Conservation (phyloP, 2,888 invertebrate species). For the Seira musarum region DNA sequence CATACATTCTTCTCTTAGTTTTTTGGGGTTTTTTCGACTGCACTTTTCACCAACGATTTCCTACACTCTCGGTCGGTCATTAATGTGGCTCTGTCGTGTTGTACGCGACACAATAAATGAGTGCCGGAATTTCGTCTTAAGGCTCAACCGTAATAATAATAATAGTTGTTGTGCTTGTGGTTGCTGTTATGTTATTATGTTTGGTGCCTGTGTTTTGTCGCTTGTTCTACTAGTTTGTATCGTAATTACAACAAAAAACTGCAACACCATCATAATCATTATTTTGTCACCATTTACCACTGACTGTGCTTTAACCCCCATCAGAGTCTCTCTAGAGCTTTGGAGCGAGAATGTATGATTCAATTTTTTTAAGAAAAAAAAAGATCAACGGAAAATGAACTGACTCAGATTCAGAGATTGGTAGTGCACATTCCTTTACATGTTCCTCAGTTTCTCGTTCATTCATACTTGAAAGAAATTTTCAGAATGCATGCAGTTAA, state of each 20-base stretch:
- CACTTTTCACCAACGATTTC: neutral
- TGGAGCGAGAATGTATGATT: too few relatives aligned
- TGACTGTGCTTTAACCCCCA: neutral
- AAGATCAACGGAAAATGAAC: too few relatives aligned
- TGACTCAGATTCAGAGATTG: too few relatives aligned
- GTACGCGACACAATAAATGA: conserved; percentile 25
- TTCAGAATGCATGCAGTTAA: too few relatives aligned
- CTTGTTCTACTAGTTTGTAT: conserved; percentile 37
- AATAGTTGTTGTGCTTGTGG: conserved; percentile 6
- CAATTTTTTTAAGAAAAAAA: too few relatives aligned
- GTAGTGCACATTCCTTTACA: neutral
- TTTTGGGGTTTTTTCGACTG: neutral
- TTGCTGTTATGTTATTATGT: neutral
- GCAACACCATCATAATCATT: conserved; percentile 46
- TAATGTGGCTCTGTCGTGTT: neutral
- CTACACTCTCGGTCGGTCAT: conserved; percentile 28
- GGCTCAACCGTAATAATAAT: conserved; percentile 18
- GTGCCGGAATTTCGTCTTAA: conserved; percentile 31
- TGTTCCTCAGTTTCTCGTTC: too few relatives aligned
- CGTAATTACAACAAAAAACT: conserved; percentile 45
- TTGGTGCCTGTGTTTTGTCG: neutral
- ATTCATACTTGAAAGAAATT: too few relatives aligned
- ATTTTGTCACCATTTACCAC: conserved; percentile 47
- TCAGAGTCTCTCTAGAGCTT: neutral
- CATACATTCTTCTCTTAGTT: neutral